Percentiles rank a stretch among this genome's conserved stretches.
phyloP scores from a whole-genome alignment of 2,888 invertebrate genomes.

The Globia sparganii region DNA sequence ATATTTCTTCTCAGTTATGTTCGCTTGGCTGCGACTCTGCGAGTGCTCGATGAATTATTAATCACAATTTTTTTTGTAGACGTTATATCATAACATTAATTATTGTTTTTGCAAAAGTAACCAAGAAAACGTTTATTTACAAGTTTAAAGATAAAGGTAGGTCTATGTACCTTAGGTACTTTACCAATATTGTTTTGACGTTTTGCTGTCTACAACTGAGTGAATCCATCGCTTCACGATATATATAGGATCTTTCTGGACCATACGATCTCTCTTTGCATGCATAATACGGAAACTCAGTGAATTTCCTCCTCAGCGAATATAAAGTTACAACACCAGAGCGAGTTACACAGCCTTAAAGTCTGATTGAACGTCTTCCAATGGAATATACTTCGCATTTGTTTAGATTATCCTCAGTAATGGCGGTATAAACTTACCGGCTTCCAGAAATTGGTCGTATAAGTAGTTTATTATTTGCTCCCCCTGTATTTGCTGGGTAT shows the following conservation, averaged over 20 bases:
- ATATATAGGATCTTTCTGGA: constrained; percentile 71
- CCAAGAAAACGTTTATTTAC: neutral
- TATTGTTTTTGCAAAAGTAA: neutral
- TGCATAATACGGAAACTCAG: constrained; percentile 82
- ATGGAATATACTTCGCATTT: constrained; percentile 78
- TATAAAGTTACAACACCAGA: constrained; percentile 81
- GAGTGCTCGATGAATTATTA: constrained; percentile 73
- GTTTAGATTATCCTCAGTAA: constrained; percentile 80
- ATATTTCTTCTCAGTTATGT: constrained; percentile 69
- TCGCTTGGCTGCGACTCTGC: constrained; percentile 59
- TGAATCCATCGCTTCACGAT: constrained; percentile 51
- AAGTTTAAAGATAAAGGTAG: neutral
- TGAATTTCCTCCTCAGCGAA: constrained; percentile 81
- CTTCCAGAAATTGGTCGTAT: constrained; percentile 67
- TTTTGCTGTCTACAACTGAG: constrained; percentile 45
- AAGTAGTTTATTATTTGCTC: constrained; percentile 68
- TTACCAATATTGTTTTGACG: constrained; percentile 15
- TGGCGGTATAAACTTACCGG: constrained; percentile 71
- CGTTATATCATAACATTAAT: constrained; percentile 8
- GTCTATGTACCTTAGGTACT: neutral
- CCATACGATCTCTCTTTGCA: constrained; percentile 80
- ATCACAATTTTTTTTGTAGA: constrained; percentile 70
- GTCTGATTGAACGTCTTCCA: constrained; percentile 80
- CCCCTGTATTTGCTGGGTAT: constrained; percentile 48
- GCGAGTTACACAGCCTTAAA: constrained; percentile 75